Conservation (phyloP, 2,113 vertebrate species). For the Halichoerus grypus region DNA sequence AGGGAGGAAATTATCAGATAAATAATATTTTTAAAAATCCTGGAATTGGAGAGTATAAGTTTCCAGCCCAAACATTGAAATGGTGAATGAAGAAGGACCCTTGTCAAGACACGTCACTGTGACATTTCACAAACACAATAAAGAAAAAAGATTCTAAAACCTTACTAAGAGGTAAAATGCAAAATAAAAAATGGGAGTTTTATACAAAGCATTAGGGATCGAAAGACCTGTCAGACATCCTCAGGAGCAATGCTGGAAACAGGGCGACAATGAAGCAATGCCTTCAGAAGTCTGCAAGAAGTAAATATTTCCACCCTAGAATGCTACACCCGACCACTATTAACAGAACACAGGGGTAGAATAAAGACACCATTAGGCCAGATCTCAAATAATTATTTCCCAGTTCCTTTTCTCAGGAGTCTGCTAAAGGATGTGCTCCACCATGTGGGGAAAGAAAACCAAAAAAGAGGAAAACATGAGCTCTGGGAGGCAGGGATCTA, state of each 20-base stretch:
- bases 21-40: background rate
- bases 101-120: background rate
- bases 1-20: background rate
- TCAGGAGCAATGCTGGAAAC: background rate
- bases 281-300: background rate
- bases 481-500: fast-evolving
- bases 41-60: background rate
- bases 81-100: background rate
- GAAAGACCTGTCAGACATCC: background rate
- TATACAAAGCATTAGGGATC: background rate
- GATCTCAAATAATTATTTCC: background rate
- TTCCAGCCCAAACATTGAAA: background rate
- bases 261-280: fast-evolving
- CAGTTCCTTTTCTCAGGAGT: background rate
- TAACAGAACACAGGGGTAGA: too few relatives aligned
- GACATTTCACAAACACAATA: background rate
- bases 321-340: background rate
- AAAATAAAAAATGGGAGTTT: background rate
- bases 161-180: background rate
- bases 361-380: background rate
- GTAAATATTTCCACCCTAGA: background rate
- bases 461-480: too few relatives aligned
- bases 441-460: background rate
- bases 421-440: background rate
- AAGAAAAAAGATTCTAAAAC: background rate